These are phyloP conservation scores for Babyrousa celebensis DNA, from an alignment of 2,797 vertebrate species.

Conservation along the genomic window DNA sequence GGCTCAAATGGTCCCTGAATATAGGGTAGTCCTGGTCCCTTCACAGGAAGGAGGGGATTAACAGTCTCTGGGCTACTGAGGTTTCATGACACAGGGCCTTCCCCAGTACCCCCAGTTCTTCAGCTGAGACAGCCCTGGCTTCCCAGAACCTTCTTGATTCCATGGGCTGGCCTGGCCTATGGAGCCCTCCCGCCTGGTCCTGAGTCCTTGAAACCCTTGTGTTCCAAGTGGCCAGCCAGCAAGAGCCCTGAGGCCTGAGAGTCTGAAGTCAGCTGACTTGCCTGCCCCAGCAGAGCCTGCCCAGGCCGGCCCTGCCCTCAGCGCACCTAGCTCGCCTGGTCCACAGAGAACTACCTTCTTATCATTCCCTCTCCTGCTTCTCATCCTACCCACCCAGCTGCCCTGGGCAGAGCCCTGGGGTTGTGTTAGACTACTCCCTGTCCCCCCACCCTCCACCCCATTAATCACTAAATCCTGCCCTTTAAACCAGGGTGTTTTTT, in stretches of 20 bases:
- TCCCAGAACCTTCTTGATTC: background rate
- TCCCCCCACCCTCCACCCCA: background rate
- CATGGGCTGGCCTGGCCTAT: background rate
- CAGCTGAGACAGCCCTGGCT: background rate
- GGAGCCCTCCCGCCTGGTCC: background rate
- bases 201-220: background rate
- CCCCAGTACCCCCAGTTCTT: background rate
- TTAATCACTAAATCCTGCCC: background rate
- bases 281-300: background rate
- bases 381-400: background rate
- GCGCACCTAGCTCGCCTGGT: background rate
- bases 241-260: background rate
- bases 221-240: background rate
- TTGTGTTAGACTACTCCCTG: background rate
- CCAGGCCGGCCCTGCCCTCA: background rate
- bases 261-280: background rate
- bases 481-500: constrained; percentile 8
- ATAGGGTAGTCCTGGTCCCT: background rate
- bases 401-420: background rate
- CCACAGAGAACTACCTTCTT: background rate
- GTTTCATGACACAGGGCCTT: background rate
- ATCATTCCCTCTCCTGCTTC: background rate
- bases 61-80: background rate
- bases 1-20: background rate
- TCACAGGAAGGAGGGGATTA: background rate